Conservation (phyloP, 2,797 vertebrate genomes). For the Uromys caudimaculatus region DNA sequence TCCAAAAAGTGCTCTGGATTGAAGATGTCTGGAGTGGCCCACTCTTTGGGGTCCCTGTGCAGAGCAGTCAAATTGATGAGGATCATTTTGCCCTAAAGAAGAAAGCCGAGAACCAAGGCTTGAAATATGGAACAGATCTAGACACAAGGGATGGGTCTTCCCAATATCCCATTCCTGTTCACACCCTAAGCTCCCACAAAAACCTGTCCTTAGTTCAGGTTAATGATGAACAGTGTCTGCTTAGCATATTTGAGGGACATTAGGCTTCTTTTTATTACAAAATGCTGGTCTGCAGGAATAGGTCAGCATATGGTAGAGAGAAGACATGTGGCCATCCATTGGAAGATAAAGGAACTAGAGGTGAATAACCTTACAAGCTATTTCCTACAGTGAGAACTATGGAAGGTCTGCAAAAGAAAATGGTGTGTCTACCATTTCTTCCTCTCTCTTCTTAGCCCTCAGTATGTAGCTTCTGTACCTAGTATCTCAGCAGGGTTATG, state of each 20-base stretch:
- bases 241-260: not conserved
- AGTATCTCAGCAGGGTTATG: not conserved
- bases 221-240: not conserved
- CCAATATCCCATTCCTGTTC: not conserved
- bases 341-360: not conserved
- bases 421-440: not conserved
- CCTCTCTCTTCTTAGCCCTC: not conserved
- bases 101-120: not conserved
- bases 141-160: not conserved
- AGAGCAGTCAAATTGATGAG: slow-evolving; percentile 90
- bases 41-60: slow-evolving; percentile 90
- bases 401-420: not conserved
- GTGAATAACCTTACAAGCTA: not conserved
- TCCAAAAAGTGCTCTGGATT: slow-evolving; percentile 93
- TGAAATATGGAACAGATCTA: accelerated
- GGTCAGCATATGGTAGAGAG: not conserved
- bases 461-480: not conserved
- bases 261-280: not conserved
- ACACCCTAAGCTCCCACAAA: not conserved
- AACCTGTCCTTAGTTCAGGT: not conserved
- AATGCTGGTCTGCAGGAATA: not conserved
- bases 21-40: slow-evolving; percentile 91
- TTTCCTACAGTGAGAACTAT: not conserved
- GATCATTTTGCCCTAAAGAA: slow-evolving; percentile 87
- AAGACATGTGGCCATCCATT: accelerated